Conservation (phyloP, 2,888 invertebrate genomes). For the Anoncus sp. region DNA sequence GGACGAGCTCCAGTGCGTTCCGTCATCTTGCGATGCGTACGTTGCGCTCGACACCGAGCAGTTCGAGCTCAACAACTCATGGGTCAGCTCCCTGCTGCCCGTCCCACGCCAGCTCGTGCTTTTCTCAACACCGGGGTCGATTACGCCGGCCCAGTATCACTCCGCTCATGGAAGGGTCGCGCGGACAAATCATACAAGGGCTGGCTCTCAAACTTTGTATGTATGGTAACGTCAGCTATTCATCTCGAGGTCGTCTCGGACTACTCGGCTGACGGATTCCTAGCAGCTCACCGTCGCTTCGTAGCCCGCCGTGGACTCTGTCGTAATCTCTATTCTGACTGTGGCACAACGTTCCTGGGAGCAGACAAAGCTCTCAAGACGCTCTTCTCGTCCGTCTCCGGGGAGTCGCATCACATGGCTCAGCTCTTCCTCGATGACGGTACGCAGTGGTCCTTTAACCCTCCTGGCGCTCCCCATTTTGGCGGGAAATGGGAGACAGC, state of each 20-base stretch:
- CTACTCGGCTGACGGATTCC: background rate
- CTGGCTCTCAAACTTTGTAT: background rate
- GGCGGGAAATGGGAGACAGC: constrained; percentile 74
- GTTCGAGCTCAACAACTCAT: constrained; percentile 58
- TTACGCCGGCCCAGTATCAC: background rate
- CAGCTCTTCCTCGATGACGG: constrained; percentile 36
- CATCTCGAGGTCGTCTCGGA: background rate
- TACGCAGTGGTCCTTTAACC: constrained; percentile 70
- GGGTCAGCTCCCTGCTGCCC: constrained; percentile 64
- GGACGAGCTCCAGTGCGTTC: constrained; percentile 7
- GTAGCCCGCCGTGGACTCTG: background rate
- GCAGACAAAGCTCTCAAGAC: constrained; percentile 13
- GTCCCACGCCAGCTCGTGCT: too few relatives aligned
- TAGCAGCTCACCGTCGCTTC: background rate
- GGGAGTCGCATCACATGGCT: background rate
- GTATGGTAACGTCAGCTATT: background rate
- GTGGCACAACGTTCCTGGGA: constrained; percentile 9
- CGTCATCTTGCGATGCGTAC: background rate
- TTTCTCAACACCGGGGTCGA: too few relatives aligned
- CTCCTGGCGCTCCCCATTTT: constrained; percentile 70
- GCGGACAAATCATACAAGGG: background rate
- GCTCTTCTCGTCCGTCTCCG: background rate
- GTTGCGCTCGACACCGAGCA: too few relatives aligned
- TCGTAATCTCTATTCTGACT: background rate
- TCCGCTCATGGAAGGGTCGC: background rate